phyloP scores from a whole-genome alignment of 1,140 invertebrate species.

The Listronotus bonariensis region DNA sequence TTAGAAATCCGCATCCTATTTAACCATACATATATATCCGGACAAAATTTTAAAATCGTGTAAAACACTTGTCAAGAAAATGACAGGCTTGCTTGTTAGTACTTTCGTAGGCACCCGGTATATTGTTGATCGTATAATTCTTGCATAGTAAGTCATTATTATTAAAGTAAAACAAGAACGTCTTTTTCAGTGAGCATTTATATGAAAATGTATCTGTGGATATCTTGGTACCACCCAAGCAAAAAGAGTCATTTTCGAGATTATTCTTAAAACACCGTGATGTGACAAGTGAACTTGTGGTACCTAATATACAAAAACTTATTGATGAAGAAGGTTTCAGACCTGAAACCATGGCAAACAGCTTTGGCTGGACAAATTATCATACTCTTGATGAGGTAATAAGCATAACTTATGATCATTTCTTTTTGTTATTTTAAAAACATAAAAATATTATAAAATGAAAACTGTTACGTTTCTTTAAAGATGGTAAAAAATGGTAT shows the following conservation, averaged over 20 bases:
- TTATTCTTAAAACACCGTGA: slow-evolving; percentile 5
- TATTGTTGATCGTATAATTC: too few relatives aligned
- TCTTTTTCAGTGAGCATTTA: slow-evolving; percentile 13
- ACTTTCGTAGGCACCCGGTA: too few relatives aligned
- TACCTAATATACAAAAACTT: slow-evolving; percentile 53
- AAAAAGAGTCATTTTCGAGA: slow-evolving; percentile 39
- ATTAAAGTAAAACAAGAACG: too few relatives aligned
- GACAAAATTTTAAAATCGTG: too few relatives aligned
- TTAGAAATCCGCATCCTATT: too few relatives aligned
- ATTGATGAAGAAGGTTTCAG: slow-evolving; percentile 45
- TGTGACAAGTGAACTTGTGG: slow-evolving; percentile 47
- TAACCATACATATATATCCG: too few relatives aligned
- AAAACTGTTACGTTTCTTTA: background rate
- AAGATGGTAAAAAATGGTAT: too few relatives aligned
- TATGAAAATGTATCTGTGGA: slow-evolving; percentile 41
- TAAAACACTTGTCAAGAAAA: too few relatives aligned
- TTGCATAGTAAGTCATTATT: too few relatives aligned
- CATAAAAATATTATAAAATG: background rate
- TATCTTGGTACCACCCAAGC: slow-evolving; percentile 53
- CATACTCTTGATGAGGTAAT: slow-evolving; percentile 38
- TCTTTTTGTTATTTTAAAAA: background rate
- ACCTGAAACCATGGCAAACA: background rate
- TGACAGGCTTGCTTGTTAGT: too few relatives aligned
- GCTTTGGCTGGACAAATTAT: slow-evolving; percentile 36
- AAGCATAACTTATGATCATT: background rate